Evolutionary conservation across 2,113 vertebrate genomes (phyloP), one percentile per base, ranked within the genome.

Genomic region (Myotis davidii): DNA sequence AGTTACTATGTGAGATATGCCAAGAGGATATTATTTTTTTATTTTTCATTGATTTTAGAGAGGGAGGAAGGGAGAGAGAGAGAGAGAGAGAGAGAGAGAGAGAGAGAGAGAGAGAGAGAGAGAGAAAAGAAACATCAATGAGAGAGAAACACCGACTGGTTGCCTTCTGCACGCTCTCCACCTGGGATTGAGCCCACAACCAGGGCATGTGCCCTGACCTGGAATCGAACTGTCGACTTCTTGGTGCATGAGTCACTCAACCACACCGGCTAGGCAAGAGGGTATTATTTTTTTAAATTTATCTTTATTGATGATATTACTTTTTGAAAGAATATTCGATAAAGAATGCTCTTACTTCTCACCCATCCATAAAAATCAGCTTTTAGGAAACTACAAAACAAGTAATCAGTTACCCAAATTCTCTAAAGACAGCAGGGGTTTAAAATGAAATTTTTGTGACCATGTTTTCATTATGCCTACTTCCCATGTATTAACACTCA

Each of bases 301-400:
- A 59, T 59, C 23, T 59, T 25, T 25, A 25, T 59, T 59, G 56
- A 23, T 56, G 59, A 29, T 17, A 90, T 9, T 56, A 67, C 72
- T 87, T 95, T 84, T 74, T 78, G 34, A 96, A 95, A 94, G 64
- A 48, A 23, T 61, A 87, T 54, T 48, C 50, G 39, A 45, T 86
- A 85, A 82, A 54, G n/a, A 94, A 88, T 21, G 29, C 45, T 90
- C 37, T 74, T 76, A 88, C 61, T 94, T 92, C 72, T 77, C 61
- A 67, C 25, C 79, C 45, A 78, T 59, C 18, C 72, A 50, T 25
- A 86, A 65, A 92, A 59, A 81, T 42, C 23, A 88, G 73, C 27
- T 74, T 79, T 78, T 3, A 70, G 50, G 21, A 95, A 95, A 76
- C n/a, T 72, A 82, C 3, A 61, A 64, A 90, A 85, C 52, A 72